Evolutionary conservation across 2,113 vertebrate genomes (phyloP).

Genomic region (Pedionomus torquatus): DNA sequence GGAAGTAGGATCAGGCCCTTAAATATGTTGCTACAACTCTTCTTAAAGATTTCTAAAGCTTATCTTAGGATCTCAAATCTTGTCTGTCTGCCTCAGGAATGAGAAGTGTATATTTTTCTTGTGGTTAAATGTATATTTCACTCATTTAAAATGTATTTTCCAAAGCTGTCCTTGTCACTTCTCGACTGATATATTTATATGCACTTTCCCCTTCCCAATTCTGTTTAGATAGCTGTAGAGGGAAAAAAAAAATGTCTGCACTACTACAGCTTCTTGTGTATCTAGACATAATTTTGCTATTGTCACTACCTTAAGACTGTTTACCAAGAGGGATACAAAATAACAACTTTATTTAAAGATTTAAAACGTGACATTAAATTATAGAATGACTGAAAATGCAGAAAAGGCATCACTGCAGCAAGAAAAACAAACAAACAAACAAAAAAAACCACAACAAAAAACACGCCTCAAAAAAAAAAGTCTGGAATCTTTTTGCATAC

Average conservation of each 20-base stretch:
- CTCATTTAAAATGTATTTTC: conserved; percentile 52
- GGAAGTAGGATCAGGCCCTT: neutral
- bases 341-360: neutral
- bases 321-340: neutral
- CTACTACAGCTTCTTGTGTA: neutral
- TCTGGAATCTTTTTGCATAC: neutral
- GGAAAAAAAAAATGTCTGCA: neutral
- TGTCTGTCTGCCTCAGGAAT: conserved; percentile 44
- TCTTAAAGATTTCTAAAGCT: conserved; percentile 29
- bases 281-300: neutral
- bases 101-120: conserved; percentile 51
- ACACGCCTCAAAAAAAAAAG: neutral
- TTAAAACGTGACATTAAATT: neutral
- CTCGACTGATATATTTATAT: conserved; percentile 45
- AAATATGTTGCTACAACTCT: conserved; percentile 28
- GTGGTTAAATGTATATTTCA: conserved; percentile 7
- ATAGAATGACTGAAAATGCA: neutral
- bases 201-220: conserved; percentile 1
- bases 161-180: conserved; percentile 30
- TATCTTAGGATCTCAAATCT: neutral
- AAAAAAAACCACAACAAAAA: neutral
- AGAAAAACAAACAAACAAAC: neutral
- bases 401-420: rapidly evolving
- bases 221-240: conserved; percentile 29
- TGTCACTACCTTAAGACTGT: neutral